Evolutionary conservation across 1,140 invertebrate genomes (phyloP).

Genomic region (Aradophagus sp.): DNA sequence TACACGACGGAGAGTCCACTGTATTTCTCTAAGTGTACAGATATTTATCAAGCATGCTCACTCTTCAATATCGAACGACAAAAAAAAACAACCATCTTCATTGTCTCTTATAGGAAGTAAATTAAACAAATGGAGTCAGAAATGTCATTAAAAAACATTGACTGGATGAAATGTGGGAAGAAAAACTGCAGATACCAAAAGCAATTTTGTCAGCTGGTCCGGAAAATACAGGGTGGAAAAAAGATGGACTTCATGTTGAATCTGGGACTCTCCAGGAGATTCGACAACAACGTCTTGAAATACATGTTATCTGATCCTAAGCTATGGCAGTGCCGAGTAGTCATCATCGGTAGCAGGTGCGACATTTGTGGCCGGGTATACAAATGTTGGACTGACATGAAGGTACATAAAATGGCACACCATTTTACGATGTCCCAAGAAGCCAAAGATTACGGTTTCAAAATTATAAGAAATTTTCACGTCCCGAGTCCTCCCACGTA

Average conservation of each 20-base stretch:
- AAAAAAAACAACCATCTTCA: too few species aligned
- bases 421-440: conserved; percentile 10
- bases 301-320: not conserved
- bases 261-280: not conserved
- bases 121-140: too few species aligned
- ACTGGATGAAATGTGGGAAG: too few species aligned
- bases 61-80: too few species aligned
- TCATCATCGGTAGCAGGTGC: conserved; percentile 23
- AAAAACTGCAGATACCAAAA: too few species aligned
- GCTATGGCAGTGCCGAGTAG: conserved; percentile 6
- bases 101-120: too few species aligned
- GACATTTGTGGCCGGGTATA: conserved; percentile 17
- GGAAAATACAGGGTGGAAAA: conserved; percentile 1
- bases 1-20: too few species aligned
- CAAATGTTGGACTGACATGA: conserved; percentile 17
- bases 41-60: too few species aligned
- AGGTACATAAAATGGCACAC: conserved; percentile 6
- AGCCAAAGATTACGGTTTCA: not conserved
- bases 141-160: too few species aligned
- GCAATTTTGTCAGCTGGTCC: not conserved
- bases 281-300: not conserved
- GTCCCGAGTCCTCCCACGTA: too few species aligned
- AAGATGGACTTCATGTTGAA: conserved; percentile 7
- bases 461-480: conserved; percentile 1
- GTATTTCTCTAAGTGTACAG: too few species aligned